Percentiles rank a stretch among this genome's conserved stretches.
Evolutionary conservation across 2,888 invertebrate genomes (phyloP).

Genomic region (Auanema freiburgensis): DNA sequence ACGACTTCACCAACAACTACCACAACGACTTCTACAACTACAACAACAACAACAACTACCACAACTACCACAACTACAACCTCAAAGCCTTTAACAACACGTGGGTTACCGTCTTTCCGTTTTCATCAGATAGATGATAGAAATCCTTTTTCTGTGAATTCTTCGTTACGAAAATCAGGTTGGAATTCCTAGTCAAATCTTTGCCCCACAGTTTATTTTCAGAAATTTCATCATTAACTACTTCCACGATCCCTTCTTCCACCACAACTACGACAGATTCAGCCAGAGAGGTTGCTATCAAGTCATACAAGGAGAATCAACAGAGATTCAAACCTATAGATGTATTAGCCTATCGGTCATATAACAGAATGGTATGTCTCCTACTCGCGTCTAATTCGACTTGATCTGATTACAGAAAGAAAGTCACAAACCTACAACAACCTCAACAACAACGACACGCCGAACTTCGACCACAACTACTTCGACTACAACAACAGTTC

Average conservation of each 20-base stretch:
- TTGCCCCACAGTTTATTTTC: too few relatives aligned
- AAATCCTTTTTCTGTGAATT: too few relatives aligned
- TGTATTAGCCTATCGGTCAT: constrained; percentile 1
- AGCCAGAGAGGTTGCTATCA: constrained; percentile 2
- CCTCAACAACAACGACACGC: not conserved
- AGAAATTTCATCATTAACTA: not conserved
- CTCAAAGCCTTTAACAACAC: not conserved
- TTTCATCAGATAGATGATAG: too few relatives aligned
- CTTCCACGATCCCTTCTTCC: not conserved
- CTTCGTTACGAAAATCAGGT: too few relatives aligned
- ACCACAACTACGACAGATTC: constrained; percentile 6
- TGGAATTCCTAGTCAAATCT: too few relatives aligned
- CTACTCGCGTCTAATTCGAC: too few relatives aligned
- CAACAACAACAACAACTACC: constrained; percentile 8
- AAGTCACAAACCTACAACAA: not conserved
- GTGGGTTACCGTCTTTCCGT: too few relatives aligned
- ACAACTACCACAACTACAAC: constrained; percentile 12
- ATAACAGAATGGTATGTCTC: too few relatives aligned
- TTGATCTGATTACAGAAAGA: too few relatives aligned
- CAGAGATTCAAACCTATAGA: constrained; percentile 10
- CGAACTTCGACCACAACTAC: constrained; percentile 3
- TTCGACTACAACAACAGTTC: not conserved
- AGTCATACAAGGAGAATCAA: constrained; percentile 6
- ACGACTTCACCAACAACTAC: too few relatives aligned
- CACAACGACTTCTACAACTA: not conserved